A percentile compares a stretch with the other conserved stretches of the same genome.
Evolutionary conservation across 2,113 vertebrate species (phyloP).

Genomic region (Pleuronectes platessa): DNA sequence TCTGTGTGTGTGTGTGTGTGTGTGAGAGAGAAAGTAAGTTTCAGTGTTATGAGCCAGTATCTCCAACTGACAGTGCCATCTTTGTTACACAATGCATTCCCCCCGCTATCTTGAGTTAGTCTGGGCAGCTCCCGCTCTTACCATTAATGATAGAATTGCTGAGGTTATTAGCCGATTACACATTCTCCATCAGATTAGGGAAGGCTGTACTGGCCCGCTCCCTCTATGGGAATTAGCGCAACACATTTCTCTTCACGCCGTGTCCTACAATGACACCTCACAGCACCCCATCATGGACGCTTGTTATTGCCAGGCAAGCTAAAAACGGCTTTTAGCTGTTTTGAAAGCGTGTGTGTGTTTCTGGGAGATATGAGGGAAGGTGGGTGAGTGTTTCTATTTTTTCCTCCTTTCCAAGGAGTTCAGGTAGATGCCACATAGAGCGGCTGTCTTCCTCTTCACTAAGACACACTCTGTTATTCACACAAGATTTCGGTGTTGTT

Average conservation of each 20-base stretch:
- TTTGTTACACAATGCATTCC: slow-evolving; percentile 60
- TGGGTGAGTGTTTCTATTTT: slow-evolving; percentile 31
- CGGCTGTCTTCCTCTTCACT: slow-evolving; percentile 28
- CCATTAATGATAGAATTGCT: slow-evolving; percentile 76
- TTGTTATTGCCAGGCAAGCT: slow-evolving; percentile 57
- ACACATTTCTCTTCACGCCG: slow-evolving; percentile 46
- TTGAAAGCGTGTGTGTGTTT: slow-evolving; percentile 42
- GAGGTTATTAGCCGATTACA: slow-evolving; percentile 84
- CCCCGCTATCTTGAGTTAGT: slow-evolving; percentile 47
- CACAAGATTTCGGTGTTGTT: not conserved
- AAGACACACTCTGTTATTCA: slow-evolving; percentile 21
- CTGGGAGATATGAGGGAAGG: slow-evolving; percentile 44
- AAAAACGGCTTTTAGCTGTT: slow-evolving; percentile 56
- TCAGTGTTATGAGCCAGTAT: slow-evolving; percentile 44
- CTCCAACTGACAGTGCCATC: slow-evolving; percentile 64
- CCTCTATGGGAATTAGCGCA: slow-evolving; percentile 54
- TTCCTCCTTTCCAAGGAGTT: slow-evolving; percentile 23
- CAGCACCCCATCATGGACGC: slow-evolving; percentile 27
- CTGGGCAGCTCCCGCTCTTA: slow-evolving; percentile 43
- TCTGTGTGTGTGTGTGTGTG: not conserved
- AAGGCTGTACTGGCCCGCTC: slow-evolving; percentile 58
- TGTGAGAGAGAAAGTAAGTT: not conserved
- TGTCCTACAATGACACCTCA: slow-evolving; percentile 54
- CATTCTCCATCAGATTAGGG: slow-evolving; percentile 85
- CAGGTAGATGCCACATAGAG: slow-evolving; percentile 27